Evolutionary conservation across 2,888 invertebrate species (phyloP).

Genomic region (Torymus texanus): DNA sequence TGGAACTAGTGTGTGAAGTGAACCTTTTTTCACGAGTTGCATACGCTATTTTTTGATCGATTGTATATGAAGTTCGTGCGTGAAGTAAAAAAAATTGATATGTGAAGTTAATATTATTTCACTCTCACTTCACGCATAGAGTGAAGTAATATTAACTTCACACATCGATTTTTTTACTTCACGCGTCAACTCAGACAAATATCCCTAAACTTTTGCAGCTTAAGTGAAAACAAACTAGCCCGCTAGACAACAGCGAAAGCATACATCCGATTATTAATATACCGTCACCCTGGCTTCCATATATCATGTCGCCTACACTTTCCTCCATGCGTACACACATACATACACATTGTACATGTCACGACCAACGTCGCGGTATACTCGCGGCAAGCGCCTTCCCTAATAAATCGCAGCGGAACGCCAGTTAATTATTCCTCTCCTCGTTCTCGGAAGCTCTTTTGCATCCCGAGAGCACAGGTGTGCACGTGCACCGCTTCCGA

Average conservation of each 20-base stretch:
- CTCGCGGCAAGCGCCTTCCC: conserved; percentile 30
- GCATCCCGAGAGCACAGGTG: conserved; percentile 64
- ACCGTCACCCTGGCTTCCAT: conserved; percentile 28
- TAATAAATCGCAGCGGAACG: conserved; percentile 60
- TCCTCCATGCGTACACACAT: background rate
- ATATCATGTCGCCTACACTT: conserved; percentile 28
- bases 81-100: no score
- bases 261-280: conserved; percentile 45
- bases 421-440: conserved; percentile 61
- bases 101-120: no score
- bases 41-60: no score
- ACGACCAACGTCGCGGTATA: conserved; percentile 26
- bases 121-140: no score
- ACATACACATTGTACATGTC: conserved; percentile 27
- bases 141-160: no score
- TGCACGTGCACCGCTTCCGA: conserved; percentile 56
- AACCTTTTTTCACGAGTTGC: no score
- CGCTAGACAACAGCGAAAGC: background rate
- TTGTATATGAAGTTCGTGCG: no score
- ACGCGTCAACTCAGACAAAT: no score
- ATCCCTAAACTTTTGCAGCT: conserved; percentile 25
- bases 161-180: no score
- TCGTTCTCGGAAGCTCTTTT: conserved; percentile 47
- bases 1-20: no score
- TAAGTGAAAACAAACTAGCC: conserved; percentile 37